Evolutionary conservation across 2,888 invertebrate genomes (phyloP).

Genomic region (Noctua comes): DNA sequence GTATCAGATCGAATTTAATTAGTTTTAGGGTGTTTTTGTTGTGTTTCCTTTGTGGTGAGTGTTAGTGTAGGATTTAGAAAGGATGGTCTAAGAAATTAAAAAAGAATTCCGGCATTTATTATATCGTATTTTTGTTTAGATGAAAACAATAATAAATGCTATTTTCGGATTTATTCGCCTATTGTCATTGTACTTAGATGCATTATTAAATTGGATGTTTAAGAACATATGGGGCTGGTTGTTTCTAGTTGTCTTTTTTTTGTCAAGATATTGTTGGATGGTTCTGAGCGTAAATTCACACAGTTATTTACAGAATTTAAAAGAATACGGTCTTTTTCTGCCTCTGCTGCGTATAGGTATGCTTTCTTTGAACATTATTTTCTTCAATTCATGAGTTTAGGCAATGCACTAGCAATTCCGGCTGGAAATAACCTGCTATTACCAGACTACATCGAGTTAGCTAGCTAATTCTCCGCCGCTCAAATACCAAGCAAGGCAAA

Average conservation of each 20-base stretch:
- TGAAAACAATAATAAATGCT: not conserved
- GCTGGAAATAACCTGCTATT: constrained; percentile 2
- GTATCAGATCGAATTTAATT: constrained; percentile 50
- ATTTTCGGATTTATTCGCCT: not conserved
- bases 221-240: not conserved
- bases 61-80: not conserved
- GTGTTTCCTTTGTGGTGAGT: not conserved
- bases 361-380: not conserved
- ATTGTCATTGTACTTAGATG: not conserved
- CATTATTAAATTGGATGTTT: not conserved
- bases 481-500: constrained; percentile 52
- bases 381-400: not conserved
- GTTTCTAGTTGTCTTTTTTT: not conserved
- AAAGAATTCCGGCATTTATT: not conserved
- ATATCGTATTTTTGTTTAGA: not conserved
- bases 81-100: not conserved
- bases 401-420: not conserved
- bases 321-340: not conserved
- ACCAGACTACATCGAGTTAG: constrained; percentile 23
- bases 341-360: not conserved
- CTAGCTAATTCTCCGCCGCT: constrained; percentile 32
- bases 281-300: not conserved
- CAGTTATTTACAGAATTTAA: not conserved
- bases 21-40: constrained; percentile 20
- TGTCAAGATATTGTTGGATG: not conserved